Evolutionary conservation across 2,113 vertebrate genomes (phyloP), one percentile per base, ranked within the genome.

Genomic region (Megalops atlanticus): DNA sequence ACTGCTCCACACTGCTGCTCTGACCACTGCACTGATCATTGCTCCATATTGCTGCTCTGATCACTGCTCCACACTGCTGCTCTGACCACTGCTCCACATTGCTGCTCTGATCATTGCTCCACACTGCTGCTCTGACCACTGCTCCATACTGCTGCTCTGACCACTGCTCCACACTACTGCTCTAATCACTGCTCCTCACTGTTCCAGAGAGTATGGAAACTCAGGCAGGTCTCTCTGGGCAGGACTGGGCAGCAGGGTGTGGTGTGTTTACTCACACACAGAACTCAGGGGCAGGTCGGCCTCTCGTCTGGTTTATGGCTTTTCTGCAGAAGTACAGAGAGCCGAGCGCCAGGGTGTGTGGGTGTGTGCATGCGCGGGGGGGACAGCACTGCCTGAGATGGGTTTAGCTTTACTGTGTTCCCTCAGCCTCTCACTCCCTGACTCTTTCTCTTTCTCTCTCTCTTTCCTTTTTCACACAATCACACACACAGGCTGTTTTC

Each of bases 11-110:
- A 74, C 38, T n/a, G n/a, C n/a, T n/a, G 39, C 71, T 21, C 31
- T 52, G 70, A 35, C 72, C 36, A 41, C 18, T 24, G 21, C 49
- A 14, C 49, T 52, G 49, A 41, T 3, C 38, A 41, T 39, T 74
- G 72, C 38, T n/a, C 72, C 36, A 74, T n/a, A n/a, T n/a, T 75
- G 73, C 33, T 73, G 73, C 73, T 45, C 68, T 70, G 54, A 8
- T 31, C 24, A 33, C 7, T 7, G 10, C n/a, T n/a, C n/a, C 21
- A 76, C 27, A 27, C 41, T 76, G 74, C 36, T 74, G 41, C 74
- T 47, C 69, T 71, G 35, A 71, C 16, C 35, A 16, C 36, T 71
- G 31, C 69, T 21, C 69, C 58, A 64, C 58, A 64, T n/a, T 71
- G 35, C 69, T 71, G 31, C 58, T 64, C 58, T 64, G 69, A 71